Conservation (phyloP, 2,888 invertebrate species). For the Deilephila porcellus region DNA sequence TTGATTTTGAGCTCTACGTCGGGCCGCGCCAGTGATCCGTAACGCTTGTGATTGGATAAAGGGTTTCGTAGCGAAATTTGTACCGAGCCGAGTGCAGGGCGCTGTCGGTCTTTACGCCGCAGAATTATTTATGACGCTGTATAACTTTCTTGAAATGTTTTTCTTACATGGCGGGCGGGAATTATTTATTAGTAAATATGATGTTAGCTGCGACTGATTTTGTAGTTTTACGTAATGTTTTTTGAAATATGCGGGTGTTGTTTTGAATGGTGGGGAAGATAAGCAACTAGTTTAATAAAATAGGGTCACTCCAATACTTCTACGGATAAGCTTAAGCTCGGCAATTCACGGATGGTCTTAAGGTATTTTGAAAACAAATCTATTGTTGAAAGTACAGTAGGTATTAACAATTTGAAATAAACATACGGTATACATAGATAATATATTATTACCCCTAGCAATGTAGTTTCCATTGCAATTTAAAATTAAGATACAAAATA, state of each 20-base stretch:
- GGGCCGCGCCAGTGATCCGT: slow-evolving; percentile 63
- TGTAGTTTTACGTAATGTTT: background rate
- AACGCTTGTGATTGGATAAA: slow-evolving; percentile 72
- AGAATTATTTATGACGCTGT: slow-evolving; percentile 59
- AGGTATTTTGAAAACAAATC: too few species aligned
- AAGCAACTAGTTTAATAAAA: too few species aligned
- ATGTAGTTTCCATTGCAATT: too few species aligned
- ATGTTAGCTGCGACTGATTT: background rate
- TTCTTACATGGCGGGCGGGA: slow-evolving; percentile 30
- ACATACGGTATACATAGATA: too few species aligned
- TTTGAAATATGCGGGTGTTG: too few species aligned
- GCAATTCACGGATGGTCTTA: too few species aligned
- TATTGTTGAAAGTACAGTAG: too few species aligned
- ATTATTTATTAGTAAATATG: slow-evolving; percentile 35
- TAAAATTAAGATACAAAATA: background rate
- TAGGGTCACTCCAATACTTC: too few species aligned
- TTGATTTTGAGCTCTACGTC: slow-evolving; percentile 58
- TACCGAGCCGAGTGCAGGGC: slow-evolving; percentile 50
- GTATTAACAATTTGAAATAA: too few species aligned
- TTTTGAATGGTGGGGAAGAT: too few species aligned
- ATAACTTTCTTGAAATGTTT: slow-evolving; percentile 43
- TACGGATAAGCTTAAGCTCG: too few species aligned
- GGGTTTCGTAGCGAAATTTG: slow-evolving; percentile 58
- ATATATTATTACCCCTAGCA: too few species aligned
- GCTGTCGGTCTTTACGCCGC: slow-evolving; percentile 48